A percentile compares a stretch with the other conserved stretches of the same genome.
phyloP scores from a whole-genome alignment of 1,140 invertebrate species.

The Probaryconus sp. region DNA sequence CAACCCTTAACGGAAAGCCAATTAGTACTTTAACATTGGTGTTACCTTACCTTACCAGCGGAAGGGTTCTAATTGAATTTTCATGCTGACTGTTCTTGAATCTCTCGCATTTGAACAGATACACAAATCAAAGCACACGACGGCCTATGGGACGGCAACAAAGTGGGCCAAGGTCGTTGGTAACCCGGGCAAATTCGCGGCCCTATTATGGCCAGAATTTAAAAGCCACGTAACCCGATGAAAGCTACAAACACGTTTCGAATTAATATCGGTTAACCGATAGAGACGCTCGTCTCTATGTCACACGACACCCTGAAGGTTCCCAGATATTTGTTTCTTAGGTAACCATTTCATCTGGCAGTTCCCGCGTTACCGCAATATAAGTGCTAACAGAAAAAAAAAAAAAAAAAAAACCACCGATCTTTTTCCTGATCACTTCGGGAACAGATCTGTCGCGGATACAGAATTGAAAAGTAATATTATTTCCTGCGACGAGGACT shows the following conservation, averaged over 20 bases:
- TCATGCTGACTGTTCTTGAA: constrained; percentile 26
- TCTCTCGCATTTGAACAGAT: too few relatives aligned
- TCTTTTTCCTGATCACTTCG: constrained; percentile 4
- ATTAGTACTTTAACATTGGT: constrained; percentile 63
- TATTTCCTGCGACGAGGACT: too few relatives aligned
- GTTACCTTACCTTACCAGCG: constrained; percentile 32
- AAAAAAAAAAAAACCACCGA: constrained; percentile 44
- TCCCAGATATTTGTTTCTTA: constrained; percentile 56
- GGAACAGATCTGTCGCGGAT: not conserved
- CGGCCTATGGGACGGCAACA: not conserved
- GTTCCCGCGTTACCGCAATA: constrained; percentile 64
- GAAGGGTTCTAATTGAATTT: constrained; percentile 70
- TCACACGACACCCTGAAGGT: constrained; percentile 60
- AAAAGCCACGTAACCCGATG: not conserved
- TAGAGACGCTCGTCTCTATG: constrained; percentile 50
- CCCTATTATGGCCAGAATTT: not conserved
- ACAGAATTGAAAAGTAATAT: too few relatives aligned
- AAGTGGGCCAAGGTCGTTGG: constrained; percentile 52
- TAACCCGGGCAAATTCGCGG: not conserved
- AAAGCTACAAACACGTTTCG: constrained; percentile 44
- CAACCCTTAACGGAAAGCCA: constrained; percentile 69
- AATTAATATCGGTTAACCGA: constrained; percentile 60
- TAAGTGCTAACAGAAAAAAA: constrained; percentile 59
- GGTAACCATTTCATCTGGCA: constrained; percentile 59
- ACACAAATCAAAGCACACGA: too few relatives aligned